Base-by-base conservation (phyloP, 2,797 vertebrate genomes). In the Danio tinwini region DNA sequence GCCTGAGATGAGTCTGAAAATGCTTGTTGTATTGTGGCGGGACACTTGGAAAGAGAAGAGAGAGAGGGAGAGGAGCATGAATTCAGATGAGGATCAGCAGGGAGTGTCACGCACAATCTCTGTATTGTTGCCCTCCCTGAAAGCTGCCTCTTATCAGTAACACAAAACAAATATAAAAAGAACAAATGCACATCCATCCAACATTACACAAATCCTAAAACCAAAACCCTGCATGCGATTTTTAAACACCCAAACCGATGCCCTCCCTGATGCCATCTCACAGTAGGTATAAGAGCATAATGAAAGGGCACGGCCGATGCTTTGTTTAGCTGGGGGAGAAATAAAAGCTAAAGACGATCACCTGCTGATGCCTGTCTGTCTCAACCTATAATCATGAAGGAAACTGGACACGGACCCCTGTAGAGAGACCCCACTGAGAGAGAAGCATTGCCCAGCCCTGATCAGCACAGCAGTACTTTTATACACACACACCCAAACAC, bases 11-110 rank as follows among this genome's bases (percentile, higher is more conserved):
- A 63, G 11, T 74, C 8, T 65, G 61, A 77, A 65, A 53, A 58
- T 53, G 69, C 61, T 65, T 42, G 50, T 70, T 68, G 67, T 84
- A 42, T 80, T 78, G 68, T 21, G 47, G 44, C 13, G 3, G 39
- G 80, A 81, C 73, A 61, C 45, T 65, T 55, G 21, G 69, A 55
- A 16, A 29, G 29, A 29, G 29, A 29, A 29, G 29, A 55, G 16
- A 29, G 29, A 29, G 29, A 29, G 29, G 29, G 29, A 58, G 37
- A 74, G 37, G 45, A 70, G 49, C 58, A 50, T 84, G 73, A 85
- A 63, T 83, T 82, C 37, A 65, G 59, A 76, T 80, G 74, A 78
- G 77, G 49, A 40, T 21, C 73, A 63, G 39, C 37, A 65, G 83
- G 64, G 77, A 68, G 75, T 67, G 76, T 45, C 67, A 37, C 21